These are phyloP conservation scores for Amphiprion clarkii DNA, from an alignment of 2,797 vertebrate species.

Conservation along the genomic window DNA sequence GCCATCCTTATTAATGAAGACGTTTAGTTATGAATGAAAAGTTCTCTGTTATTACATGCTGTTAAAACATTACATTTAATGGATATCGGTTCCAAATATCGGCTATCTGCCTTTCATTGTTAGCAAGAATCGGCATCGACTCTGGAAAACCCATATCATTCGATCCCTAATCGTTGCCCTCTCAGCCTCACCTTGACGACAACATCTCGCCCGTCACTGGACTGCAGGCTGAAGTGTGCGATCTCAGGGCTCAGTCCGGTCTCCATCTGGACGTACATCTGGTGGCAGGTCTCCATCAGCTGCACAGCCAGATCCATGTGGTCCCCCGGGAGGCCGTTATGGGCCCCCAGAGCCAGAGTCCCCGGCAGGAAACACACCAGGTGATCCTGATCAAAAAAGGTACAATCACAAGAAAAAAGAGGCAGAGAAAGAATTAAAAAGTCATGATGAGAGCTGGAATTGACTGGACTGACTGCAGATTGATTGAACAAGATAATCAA, in stretches of 20 bases:
- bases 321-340: constrained; percentile 90
- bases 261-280: constrained; percentile 97
- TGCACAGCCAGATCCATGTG: constrained; percentile 93
- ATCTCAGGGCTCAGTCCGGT: constrained; percentile 97
- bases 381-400: constrained; percentile 89
- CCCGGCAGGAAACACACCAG: constrained; percentile 98
- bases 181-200: constrained; percentile 89
- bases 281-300: constrained; percentile 95
- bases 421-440: not conserved
- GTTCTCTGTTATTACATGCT: too few species aligned
- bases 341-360: constrained; percentile 93
- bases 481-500: constrained; percentile 9
- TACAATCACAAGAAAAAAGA: not conserved
- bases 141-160: too few species aligned
- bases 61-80: too few species aligned
- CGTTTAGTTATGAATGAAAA: too few species aligned
- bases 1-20: too few species aligned
- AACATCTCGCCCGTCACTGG: constrained; percentile 84
- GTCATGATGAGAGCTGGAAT: constrained; percentile 2
- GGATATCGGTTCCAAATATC: too few species aligned
- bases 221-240: constrained; percentile 90
- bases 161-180: not conserved
- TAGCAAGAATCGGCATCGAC: too few species aligned
- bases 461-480: constrained; percentile 8
- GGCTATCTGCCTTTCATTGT: too few species aligned